A percentile compares a stretch with the other conserved stretches of the same genome.
phyloP scores from a whole-genome alignment of 2,797 vertebrate species.

The Myotis planiceps region DNA sequence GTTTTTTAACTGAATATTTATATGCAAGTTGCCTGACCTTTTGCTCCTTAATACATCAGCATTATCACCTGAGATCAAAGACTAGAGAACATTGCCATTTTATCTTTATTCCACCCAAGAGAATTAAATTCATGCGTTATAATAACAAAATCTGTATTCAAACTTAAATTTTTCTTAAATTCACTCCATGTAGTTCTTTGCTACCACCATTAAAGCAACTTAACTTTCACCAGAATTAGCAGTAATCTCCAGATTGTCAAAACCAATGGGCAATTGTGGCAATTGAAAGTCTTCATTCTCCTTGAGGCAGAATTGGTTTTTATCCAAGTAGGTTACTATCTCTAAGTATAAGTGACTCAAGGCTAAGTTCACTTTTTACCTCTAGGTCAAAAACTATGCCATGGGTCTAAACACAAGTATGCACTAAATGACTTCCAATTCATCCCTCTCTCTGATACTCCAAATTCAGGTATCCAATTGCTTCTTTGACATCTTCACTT shows the following conservation, averaged over 20 bases:
- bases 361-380: not conserved
- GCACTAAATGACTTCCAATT: not conserved
- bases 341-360: not conserved
- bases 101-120: not conserved
- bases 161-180: not conserved
- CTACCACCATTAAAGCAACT: not conserved
- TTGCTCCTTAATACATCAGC: not conserved
- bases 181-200: not conserved
- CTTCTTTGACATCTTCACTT: not conserved
- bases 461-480: not conserved
- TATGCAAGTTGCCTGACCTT: not conserved
- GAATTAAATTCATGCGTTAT: not conserved
- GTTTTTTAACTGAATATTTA: not conserved
- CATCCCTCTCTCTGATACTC: not conserved
- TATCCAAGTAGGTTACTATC: not conserved
- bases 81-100: not conserved
- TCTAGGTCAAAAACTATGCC: not conserved
- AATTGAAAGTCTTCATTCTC: not conserved
- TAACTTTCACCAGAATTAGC: not conserved
- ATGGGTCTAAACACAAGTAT: not conserved
- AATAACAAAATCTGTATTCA: not conserved
- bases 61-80: not conserved
- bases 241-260: not conserved
- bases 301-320: not conserved
- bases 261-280: not conserved